Evolutionary conservation across 2,113 vertebrate genomes (phyloP).

Genomic region (Zosterops lateralis): DNA sequence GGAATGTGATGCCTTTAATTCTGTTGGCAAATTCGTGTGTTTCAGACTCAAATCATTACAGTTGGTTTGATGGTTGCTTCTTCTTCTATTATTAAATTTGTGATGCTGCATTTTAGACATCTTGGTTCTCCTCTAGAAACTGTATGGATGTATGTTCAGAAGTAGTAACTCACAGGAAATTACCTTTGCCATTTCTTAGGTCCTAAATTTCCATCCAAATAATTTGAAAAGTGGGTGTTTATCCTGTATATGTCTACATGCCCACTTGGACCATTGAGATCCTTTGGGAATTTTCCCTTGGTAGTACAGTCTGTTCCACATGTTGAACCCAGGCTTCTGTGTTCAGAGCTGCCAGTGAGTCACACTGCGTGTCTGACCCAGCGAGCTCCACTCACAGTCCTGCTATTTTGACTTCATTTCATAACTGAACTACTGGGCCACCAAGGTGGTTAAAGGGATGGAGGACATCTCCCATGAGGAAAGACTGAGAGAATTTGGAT

Average conservation of each 20-base stretch:
- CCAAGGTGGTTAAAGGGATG: neutral
- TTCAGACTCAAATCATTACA: neutral
- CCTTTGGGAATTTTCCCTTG: neutral
- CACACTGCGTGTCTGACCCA: neutral
- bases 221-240: neutral
- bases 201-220: neutral
- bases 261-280: neutral
- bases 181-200: neutral
- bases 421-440: neutral
- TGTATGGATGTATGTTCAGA: neutral
- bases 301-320: rapidly evolving
- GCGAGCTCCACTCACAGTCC: neutral
- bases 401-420: neutral
- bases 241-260: neutral
- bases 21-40: neutral
- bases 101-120: neutral
- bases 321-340: neutral
- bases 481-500: neutral
- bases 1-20: neutral
- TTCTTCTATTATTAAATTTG: neutral
- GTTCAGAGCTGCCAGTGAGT: neutral
- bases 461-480: neutral
- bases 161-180: neutral
- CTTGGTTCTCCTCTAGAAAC: neutral
- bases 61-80: neutral